Evolutionary conservation across 2,113 vertebrate genomes (phyloP).

Genomic region (Apaloderma vittatum): DNA sequence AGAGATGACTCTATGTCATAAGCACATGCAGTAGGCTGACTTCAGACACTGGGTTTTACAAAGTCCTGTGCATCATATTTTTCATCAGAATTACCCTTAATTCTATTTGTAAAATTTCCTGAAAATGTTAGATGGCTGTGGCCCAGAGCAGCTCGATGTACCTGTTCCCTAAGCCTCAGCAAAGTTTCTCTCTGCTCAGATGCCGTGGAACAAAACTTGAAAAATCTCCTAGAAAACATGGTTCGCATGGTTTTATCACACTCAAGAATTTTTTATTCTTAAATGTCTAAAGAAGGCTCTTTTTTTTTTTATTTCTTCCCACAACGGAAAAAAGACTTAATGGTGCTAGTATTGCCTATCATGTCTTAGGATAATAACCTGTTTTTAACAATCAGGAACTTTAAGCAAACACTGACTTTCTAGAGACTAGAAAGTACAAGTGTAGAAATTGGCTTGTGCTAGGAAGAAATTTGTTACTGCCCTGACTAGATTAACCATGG

Average conservation of each 20-base stretch:
- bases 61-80: background rate
- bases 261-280: background rate
- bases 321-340: background rate
- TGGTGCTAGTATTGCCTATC: background rate
- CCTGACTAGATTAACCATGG: constrained; percentile 82
- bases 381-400: constrained; percentile 34
- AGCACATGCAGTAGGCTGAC: background rate
- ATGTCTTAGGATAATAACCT: background rate
- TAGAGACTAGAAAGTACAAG: constrained; percentile 45
- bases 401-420: constrained; percentile 37
- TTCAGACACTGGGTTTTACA: background rate
- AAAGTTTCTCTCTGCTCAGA: background rate
- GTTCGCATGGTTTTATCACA: background rate
- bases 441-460: constrained; percentile 73
- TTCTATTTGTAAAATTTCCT: background rate
- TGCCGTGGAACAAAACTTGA: background rate
- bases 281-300: background rate
- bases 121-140: background rate
- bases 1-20: background rate
- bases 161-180: background rate
- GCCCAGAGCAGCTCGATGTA: background rate
- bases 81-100: constrained; percentile 17
- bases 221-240: background rate
- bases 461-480: constrained; percentile 81
- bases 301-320: background rate